Conservation (phyloP, 2,797 vertebrate genomes). For the Crenichthys baileyi region DNA sequence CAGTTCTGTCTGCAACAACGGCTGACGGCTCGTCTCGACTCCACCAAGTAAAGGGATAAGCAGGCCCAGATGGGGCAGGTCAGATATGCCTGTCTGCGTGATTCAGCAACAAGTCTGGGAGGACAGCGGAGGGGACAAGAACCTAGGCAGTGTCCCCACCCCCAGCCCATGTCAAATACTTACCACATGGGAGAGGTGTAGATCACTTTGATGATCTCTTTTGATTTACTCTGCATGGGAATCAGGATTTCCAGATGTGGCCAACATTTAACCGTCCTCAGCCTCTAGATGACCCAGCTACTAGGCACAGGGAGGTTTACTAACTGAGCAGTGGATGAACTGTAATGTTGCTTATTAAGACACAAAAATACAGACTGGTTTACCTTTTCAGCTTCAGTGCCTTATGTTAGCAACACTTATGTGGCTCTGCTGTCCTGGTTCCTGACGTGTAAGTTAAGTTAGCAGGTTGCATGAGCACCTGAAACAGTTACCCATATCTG, state of each 20-base stretch:
- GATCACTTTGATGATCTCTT: constrained; percentile 46
- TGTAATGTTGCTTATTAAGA: constrained; percentile 10
- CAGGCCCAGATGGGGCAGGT: constrained; percentile 69
- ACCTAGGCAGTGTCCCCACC: background rate
- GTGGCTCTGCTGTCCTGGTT: constrained; percentile 23
- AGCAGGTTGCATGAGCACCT: constrained; percentile 21
- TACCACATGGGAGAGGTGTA: constrained; percentile 73
- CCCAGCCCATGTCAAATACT: constrained; percentile 61
- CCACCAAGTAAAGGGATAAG: constrained; percentile 62
- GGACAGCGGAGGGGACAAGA: constrained; percentile 50
- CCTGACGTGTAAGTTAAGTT: constrained; percentile 16
- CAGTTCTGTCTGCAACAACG: constrained; percentile 33
- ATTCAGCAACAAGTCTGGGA: constrained; percentile 68
- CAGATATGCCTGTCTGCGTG: constrained; percentile 58
- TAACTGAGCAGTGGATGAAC: constrained; percentile 33
- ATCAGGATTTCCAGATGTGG: constrained; percentile 45
- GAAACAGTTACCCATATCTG: background rate
- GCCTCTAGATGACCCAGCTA: constrained; percentile 38
- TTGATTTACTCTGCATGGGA: constrained; percentile 65
- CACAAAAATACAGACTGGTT: no score
- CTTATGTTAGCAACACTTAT: background rate
- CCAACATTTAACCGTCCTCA: background rate
- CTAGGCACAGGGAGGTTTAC: constrained; percentile 1
- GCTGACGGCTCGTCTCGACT: constrained; percentile 42
- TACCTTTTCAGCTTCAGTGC: no score